Base-by-base conservation (phyloP, 2,888 invertebrate species). In the Polyommatus iphigenia region DNA sequence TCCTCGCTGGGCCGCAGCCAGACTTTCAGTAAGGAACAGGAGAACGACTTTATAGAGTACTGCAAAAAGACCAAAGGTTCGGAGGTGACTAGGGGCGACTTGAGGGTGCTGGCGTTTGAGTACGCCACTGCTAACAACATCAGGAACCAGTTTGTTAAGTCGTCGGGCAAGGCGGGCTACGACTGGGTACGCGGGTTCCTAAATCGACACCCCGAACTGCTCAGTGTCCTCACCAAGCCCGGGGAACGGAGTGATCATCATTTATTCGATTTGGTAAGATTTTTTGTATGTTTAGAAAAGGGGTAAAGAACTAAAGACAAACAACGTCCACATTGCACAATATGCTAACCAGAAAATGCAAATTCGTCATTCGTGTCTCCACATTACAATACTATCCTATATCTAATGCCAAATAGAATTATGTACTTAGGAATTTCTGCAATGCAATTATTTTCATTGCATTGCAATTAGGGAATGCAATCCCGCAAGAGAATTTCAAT, bases 171-270 rank as follows among this genome's bases (percentile, higher is more conserved):
- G 67, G 67, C 67, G 29, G 67, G 67, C 6, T 32, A 67, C 29
- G 67, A 67, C 67, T 67, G 67, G 67, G 29, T 67, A 4, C 67
- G 67, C 2, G 67, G 67, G 67, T 67, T 67, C 29, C 15, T 67
- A 29, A 67, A 67, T 29, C 29, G 67, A 1, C 67, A 67, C 15
- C 67, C 67, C 24, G 67, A 67, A 67, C 15, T 67, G 4, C 6
- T 36, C 36, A 36, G 36, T 36, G 36, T 0, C 36, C 36, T 67
- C 5, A 29, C 15, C 67, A 32, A 32, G 67, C 13, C 67, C 20
- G 3, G 15, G 29, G 67, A 18, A 32, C 29, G 29, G 3, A 7
- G 0, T 67, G 67, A 67, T 15, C 67, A 67, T 5, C 67, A 67
- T 67, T 5, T 67, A 6, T 10, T 67, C 29, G 67, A 67, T 15